Conservation (phyloP, 2,113 vertebrate genomes). For the Capreolus pygargus region DNA sequence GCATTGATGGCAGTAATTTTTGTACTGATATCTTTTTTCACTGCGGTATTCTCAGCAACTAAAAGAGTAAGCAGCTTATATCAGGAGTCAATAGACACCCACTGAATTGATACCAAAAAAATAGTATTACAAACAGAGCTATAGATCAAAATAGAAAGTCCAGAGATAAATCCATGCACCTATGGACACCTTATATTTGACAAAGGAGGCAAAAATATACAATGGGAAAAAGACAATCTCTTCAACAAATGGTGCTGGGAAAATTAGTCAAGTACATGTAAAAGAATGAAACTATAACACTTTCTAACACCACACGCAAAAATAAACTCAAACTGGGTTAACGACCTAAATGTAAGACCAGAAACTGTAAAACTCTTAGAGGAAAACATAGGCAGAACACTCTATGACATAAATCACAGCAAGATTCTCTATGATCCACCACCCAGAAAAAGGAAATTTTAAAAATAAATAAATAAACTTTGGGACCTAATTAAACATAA, state of each 20-base stretch:
- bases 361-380: not conserved
- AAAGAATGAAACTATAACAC: not conserved
- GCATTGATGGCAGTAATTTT: not conserved
- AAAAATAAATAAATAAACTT: not conserved
- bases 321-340: not conserved
- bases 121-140: not conserved
- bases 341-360: not conserved
- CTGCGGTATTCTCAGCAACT: not conserved
- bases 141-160: not conserved
- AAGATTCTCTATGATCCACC: not conserved
- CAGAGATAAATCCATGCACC: not conserved
- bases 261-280: not conserved
- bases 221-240: not conserved
- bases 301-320: not conserved
- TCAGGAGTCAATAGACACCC: not conserved
- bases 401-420: not conserved
- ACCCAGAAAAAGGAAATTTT: not conserved
- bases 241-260: not conserved
- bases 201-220: not conserved
- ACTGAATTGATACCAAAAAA: not conserved
- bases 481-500: not conserved
- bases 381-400: not conserved
- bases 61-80: not conserved
- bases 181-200: not conserved
- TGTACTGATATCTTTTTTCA: not conserved